Conservation (phyloP, 2,797 vertebrate species). For the Arnoldichthys spilopterus region DNA sequence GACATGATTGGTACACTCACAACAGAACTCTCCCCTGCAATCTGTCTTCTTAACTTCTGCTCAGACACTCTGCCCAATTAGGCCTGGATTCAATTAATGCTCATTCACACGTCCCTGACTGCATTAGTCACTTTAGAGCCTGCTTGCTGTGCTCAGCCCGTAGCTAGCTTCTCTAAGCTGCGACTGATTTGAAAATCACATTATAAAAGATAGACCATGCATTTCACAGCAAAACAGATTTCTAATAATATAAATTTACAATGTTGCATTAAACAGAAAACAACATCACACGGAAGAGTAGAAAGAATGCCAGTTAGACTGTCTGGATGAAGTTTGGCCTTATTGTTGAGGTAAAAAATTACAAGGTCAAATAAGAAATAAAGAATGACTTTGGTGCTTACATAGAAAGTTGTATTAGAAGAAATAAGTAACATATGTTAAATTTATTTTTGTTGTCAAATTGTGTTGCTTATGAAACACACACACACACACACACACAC, state of each 20-base stretch:
- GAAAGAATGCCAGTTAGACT: neutral
- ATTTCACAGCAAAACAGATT: slow-evolving; percentile 14
- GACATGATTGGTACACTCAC: slow-evolving; percentile 46
- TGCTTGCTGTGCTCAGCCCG: slow-evolving; percentile 30
- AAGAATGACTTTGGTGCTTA: slow-evolving; percentile 1
- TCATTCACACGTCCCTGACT: slow-evolving; percentile 45
- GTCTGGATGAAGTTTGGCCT: neutral
- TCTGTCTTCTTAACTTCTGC: slow-evolving; percentile 47
- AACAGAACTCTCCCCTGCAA: slow-evolving; percentile 20
- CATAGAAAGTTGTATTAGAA: slow-evolving; percentile 6
- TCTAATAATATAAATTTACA: slow-evolving; percentile 18
- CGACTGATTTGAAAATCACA: slow-evolving; percentile 28
- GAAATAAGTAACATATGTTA: slow-evolving; percentile 12
- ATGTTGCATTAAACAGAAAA: neutral
- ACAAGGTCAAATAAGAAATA: neutral
- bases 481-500: slow-evolving; percentile 11
- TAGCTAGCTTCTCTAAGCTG: slow-evolving; percentile 8
- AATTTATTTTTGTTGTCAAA: slow-evolving; percentile 31
- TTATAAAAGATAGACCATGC: slow-evolving; percentile 33
- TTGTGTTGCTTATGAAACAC: slow-evolving; percentile 19
- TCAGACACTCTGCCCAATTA: slow-evolving; percentile 48
- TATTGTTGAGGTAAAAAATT: neutral
- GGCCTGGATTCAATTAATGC: slow-evolving; percentile 52
- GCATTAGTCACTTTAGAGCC: slow-evolving; percentile 44
- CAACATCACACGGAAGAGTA: neutral